Conservation (phyloP, 1,140 invertebrate species). For the Delia radicum region DNA sequence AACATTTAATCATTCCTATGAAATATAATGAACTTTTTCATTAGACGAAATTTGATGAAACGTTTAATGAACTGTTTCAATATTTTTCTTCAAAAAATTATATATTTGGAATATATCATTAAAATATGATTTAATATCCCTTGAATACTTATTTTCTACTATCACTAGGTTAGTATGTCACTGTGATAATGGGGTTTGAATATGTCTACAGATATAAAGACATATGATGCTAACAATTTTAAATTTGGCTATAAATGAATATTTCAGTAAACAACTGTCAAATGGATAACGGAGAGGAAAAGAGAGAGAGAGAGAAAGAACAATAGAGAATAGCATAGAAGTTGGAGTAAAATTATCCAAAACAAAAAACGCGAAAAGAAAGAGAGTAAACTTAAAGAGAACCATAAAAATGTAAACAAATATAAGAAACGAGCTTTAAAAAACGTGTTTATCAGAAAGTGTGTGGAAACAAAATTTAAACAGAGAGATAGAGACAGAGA, state of each 20-base stretch:
- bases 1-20: too few species aligned
- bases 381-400: not conserved
- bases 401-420: not conserved
- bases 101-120: too few species aligned
- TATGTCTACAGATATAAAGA: not conserved
- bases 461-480: not conserved
- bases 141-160: too few species aligned
- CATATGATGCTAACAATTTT: not conserved
- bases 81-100: too few species aligned
- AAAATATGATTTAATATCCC: too few species aligned
- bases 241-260: too few species aligned
- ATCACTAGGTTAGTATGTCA: not conserved
- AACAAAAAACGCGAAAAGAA: not conserved
- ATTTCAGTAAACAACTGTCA: too few species aligned
- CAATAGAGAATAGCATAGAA: not conserved
- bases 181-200: not conserved
- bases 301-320: not conserved
- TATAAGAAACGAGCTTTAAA: not conserved
- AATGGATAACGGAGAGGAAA: not conserved
- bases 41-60: too few species aligned
- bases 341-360: not conserved
- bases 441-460: not conserved
- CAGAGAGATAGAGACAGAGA: constrained; percentile 9
- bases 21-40: too few species aligned
- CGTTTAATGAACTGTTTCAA: too few species aligned